These are phyloP conservation scores for Conomelus anceps DNA, from an alignment of 2,888 invertebrate genomes.

Conservation along the genomic window DNA sequence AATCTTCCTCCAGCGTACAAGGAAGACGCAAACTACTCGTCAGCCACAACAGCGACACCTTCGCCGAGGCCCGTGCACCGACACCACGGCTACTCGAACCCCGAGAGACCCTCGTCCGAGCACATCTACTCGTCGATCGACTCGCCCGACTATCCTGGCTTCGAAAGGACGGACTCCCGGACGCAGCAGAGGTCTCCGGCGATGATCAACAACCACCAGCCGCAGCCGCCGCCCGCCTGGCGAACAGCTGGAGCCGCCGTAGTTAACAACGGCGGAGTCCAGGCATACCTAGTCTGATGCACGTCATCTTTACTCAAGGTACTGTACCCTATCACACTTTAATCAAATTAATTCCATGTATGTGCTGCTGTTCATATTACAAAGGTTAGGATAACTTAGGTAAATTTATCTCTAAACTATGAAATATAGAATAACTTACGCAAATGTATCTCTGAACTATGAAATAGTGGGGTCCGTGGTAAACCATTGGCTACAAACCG, in stretches of 20 bases:
- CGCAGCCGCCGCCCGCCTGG: slow-evolving; percentile 30
- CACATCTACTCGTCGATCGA: slow-evolving; percentile 88
- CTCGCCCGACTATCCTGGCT: slow-evolving; percentile 71
- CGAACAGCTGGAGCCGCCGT: slow-evolving; percentile 44
- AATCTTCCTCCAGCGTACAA: slow-evolving; percentile 48
- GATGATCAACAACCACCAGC: slow-evolving; percentile 22
- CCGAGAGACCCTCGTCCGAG: slow-evolving; percentile 65
- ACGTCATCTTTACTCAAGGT: slow-evolving; percentile 16
- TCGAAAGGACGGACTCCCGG: slow-evolving; percentile 52
- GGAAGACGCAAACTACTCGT: slow-evolving; percentile 57
- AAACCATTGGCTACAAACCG: too few relatives aligned
- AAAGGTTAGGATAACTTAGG: too few relatives aligned
- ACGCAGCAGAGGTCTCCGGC: slow-evolving; percentile 21
- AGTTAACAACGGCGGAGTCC: slow-evolving; percentile 46
- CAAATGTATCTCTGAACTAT: too few relatives aligned
- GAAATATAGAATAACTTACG: too few relatives aligned
- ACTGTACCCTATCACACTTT: too few relatives aligned
- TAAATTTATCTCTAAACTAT: too few relatives aligned
- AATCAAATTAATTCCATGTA: too few relatives aligned
- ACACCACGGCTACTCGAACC: slow-evolving; percentile 45
- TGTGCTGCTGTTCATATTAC: too few relatives aligned
- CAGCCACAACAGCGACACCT: slow-evolving; percentile 58
- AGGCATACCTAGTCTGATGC: slow-evolving; percentile 66
- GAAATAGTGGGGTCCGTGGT: too few relatives aligned
- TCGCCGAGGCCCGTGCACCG: slow-evolving; percentile 47